Percentiles rank a stretch among this genome's conserved stretches.
Evolutionary conservation across 2,888 invertebrate genomes (phyloP).

Genomic region (Himalopsyche anomala): DNA sequence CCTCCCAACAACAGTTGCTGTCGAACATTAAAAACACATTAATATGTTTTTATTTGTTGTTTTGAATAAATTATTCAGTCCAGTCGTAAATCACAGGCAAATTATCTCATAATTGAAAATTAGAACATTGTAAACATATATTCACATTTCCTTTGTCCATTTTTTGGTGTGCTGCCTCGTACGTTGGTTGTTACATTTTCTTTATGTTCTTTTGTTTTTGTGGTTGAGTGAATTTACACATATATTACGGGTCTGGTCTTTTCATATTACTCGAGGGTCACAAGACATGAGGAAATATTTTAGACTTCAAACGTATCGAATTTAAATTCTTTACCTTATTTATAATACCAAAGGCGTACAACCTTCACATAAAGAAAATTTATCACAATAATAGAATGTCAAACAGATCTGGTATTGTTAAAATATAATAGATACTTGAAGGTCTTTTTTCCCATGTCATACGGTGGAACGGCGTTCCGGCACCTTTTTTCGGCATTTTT

Average conservation of each 20-base stretch:
- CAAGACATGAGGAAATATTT: conserved; percentile 19
- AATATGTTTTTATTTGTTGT: conserved; percentile 32
- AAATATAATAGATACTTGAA: no score
- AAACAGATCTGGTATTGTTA: no score
- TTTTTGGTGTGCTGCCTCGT: conserved; percentile 17
- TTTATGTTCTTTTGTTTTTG: conserved; percentile 37
- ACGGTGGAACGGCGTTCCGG: no score
- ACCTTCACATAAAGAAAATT: no score
- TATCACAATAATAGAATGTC: no score
- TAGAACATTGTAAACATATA: conserved; percentile 49
- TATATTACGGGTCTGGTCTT: conserved; percentile 12
- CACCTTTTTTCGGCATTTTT: no score
- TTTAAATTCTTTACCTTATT: not conserved
- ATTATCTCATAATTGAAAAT: conserved; percentile 53
- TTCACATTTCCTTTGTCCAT: conserved; percentile 27
- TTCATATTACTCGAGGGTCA: conserved; percentile 19
- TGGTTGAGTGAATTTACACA: conserved; percentile 39
- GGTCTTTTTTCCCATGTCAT: no score
- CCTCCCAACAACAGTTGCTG: conserved; percentile 18
- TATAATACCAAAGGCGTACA: no score
- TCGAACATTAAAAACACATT: conserved; percentile 44
- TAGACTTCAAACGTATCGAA: conserved; percentile 14
- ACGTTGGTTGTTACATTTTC: conserved; percentile 22
- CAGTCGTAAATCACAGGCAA: conserved; percentile 42
- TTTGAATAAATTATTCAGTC: conserved; percentile 36